Evolutionary conservation across 2,888 invertebrate genomes (phyloP).

Genomic region (Drosophila recens): DNA sequence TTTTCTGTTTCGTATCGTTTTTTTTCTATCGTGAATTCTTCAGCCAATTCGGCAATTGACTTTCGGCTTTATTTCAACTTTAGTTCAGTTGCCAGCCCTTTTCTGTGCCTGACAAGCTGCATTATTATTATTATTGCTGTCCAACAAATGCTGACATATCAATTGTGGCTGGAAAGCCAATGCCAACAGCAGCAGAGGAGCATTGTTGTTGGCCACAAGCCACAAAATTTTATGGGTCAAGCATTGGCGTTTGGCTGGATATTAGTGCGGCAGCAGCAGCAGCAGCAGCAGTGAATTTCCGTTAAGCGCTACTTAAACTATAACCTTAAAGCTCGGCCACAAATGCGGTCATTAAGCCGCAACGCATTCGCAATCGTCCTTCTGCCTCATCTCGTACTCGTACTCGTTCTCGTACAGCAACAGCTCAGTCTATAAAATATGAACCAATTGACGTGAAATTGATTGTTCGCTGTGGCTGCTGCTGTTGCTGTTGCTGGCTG

Average conservation of each 20-base stretch:
- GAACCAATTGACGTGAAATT: slow-evolving; percentile 80
- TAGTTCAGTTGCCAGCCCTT: slow-evolving; percentile 2
- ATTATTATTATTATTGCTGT: slow-evolving; percentile 34
- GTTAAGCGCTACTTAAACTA: slow-evolving; percentile 51
- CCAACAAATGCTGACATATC: slow-evolving; percentile 59
- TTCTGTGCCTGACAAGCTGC: slow-evolving; percentile 19
- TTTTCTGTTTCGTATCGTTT: too few relatives aligned
- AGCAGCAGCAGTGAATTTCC: slow-evolving; percentile 20
- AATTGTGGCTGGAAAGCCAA: slow-evolving; percentile 36
- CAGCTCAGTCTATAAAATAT: slow-evolving; percentile 71
- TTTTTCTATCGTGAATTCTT: neutral
- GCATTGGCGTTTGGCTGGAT: slow-evolving; percentile 39
- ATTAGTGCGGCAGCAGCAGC: slow-evolving; percentile 30
- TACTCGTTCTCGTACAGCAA: neutral
- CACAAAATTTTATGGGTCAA: slow-evolving; percentile 63
- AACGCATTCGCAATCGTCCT: neutral
- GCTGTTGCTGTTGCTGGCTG: slow-evolving; percentile 18
- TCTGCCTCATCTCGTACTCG: too few relatives aligned
- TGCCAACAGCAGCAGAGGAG: slow-evolving; percentile 14
- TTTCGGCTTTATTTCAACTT: neutral
- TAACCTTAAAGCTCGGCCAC: slow-evolving; percentile 61
- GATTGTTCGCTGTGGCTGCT: slow-evolving; percentile 63
- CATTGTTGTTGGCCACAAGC: slow-evolving; percentile 16
- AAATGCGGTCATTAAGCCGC: slow-evolving; percentile 53
- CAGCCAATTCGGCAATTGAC: neutral